Evolutionary conservation across 2,113 vertebrate species (phyloP), one percentile per base, ranked within the genome.

Genomic region (Cyprinodon brontotheroides): DNA sequence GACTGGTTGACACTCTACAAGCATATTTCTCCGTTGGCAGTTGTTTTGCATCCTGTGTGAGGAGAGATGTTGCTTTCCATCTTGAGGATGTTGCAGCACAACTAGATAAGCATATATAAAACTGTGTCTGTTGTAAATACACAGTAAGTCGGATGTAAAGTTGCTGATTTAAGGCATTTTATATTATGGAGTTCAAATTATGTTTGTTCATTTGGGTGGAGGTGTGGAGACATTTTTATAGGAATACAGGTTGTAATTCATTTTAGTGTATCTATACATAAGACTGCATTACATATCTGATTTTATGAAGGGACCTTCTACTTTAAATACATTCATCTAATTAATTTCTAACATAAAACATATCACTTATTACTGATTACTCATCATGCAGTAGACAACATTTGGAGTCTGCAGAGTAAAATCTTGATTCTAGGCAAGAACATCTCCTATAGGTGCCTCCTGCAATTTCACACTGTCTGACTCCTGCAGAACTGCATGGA

Each of bases 381-480:
- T n/a, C n/a, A n/a, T n/a, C n/a, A n/a, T n/a, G n/a, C n/a, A n/a
- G n/a, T n/a, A n/a, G n/a, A n/a, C n/a, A n/a, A n/a, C n/a, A n/a
- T n/a, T n/a, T n/a, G n/a, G n/a, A n/a, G n/a, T n/a, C n/a, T n/a
- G n/a, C n/a, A n/a, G n/a, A n/a, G n/a, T n/a, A n/a, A 38, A n/a
- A 78, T 69, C n/a, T 53, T 43, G 36, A 83, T 80, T 91, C 62
- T 66, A 62, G 64, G 63, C 50, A 70, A 72, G 62, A 70, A 63
- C 47, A 80, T 83, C 66, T 83, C 77, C 75, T 62, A 70, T 63
- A 53, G 61, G 50, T 57, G 37, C 69, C 67, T 75, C 79, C 72
- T 83, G 87, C 90, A 90, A 93, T 93, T 92, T 93, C 92, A 92
- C 89, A 90, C 77, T 47, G 79, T 86, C 79, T 91, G 92, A 89